These are phyloP conservation scores for Tapirus indicus DNA, from an alignment of 2,797 vertebrate species.

Conservation along the genomic window DNA sequence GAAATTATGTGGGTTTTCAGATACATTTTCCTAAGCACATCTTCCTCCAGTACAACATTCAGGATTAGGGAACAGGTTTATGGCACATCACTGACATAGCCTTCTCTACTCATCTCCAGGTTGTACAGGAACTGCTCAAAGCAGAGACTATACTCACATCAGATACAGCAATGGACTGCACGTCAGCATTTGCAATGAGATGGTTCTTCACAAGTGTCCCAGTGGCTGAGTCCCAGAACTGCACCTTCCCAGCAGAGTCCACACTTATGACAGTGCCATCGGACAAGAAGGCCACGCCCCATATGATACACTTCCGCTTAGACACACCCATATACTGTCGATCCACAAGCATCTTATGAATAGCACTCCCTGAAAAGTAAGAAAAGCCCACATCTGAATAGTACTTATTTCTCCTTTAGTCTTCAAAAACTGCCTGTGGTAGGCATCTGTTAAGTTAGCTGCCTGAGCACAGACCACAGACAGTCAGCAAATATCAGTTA, in stretches of 20 bases:
- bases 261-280: slow-evolving; percentile 92
- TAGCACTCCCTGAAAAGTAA: slow-evolving; percentile 88
- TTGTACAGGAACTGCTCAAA: neutral
- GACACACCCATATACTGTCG: slow-evolving; percentile 83
- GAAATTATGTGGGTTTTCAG: neutral
- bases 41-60: neutral
- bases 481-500: neutral
- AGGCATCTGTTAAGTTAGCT: neutral
- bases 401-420: neutral
- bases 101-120: neutral
- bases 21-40: neutral
- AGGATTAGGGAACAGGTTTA: neutral
- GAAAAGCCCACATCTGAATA: neutral
- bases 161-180: slow-evolving; percentile 91
- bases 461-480: neutral
- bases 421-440: neutral
- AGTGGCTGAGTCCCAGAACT: slow-evolving; percentile 94
- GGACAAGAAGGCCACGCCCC: slow-evolving; percentile 93
- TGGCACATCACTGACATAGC: rapidly evolving
- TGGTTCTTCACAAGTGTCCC: slow-evolving; percentile 93
- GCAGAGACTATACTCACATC: slow-evolving; percentile 86
- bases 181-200: slow-evolving; percentile 91
- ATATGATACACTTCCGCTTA: slow-evolving; percentile 92
- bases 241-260: slow-evolving; percentile 95
- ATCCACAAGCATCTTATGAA: slow-evolving; percentile 92